phyloP scores from a whole-genome alignment of 2,888 invertebrate species.

The Cheilosia urbana region DNA sequence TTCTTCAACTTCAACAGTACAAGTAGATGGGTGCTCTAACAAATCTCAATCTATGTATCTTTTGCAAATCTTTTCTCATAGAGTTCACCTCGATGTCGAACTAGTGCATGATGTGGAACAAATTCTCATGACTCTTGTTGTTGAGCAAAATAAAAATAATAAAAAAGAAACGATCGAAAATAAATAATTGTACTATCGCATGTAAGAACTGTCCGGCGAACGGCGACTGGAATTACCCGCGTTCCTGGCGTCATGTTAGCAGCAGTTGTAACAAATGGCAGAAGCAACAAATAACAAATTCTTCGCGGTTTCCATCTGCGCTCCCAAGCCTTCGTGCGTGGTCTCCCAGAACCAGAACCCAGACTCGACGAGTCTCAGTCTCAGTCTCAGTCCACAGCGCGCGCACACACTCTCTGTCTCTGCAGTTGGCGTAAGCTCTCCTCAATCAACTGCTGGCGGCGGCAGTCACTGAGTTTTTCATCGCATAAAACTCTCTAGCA shows the following conservation, averaged over 20 bases:
- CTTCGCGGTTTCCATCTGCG: constrained; percentile 48
- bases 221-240: constrained; percentile 63
- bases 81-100: constrained; percentile 70
- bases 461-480: constrained; percentile 33
- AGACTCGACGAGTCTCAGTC: constrained; percentile 3
- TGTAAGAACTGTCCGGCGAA: constrained; percentile 56
- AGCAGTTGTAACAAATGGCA: constrained; percentile 57
- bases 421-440: constrained; percentile 37
- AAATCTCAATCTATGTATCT: constrained; percentile 52
- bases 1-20: constrained; percentile 9
- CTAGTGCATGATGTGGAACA: constrained; percentile 65
- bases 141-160: neutral
- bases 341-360: constrained; percentile 40
- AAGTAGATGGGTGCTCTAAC: constrained; percentile 3
- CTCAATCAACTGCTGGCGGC: constrained; percentile 54
- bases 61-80: constrained; percentile 63
- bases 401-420: constrained; percentile 23
- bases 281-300: constrained; percentile 63
- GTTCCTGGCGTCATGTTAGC: constrained; percentile 56
- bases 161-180: constrained; percentile 34
- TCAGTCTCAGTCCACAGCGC: no score
- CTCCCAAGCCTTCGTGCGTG: constrained; percentile 55
- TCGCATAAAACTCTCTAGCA: constrained; percentile 29
- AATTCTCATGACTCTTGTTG: constrained; percentile 46
- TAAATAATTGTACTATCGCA: constrained; percentile 53